Conservation (phyloP, 2,797 vertebrate species). For the Cuniculus paca region DNA sequence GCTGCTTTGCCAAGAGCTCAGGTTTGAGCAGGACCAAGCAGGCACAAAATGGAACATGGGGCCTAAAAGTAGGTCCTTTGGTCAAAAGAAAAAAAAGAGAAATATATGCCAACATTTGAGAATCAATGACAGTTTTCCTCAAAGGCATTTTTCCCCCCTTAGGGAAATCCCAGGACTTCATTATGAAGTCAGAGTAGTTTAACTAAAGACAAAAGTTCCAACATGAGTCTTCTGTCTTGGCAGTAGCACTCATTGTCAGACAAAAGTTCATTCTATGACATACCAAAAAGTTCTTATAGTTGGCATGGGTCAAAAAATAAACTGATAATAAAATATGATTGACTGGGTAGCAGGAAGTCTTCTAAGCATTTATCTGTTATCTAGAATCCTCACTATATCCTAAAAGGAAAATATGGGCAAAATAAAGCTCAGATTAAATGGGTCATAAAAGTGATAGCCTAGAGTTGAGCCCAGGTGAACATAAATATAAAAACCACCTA, state of each 20-base stretch:
- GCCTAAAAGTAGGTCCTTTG: neutral
- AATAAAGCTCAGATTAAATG: neutral
- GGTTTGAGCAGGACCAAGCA: too few species aligned
- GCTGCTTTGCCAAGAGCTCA: neutral
- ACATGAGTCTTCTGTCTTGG: neutral
- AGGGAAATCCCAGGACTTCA: neutral
- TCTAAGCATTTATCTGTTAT: neutral
- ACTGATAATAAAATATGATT: slow-evolving; percentile 31
- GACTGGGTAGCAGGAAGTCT: neutral
- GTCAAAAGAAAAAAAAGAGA: neutral
- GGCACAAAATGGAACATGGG: neutral
- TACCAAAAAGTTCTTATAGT: neutral
- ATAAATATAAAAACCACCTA: neutral
- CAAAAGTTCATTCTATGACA: neutral
- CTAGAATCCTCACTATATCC: neutral
- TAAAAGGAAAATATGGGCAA: slow-evolving; percentile 12
- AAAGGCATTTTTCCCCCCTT: neutral
- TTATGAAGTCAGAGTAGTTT: neutral
- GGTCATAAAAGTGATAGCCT: neutral
- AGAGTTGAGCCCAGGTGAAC: neutral
- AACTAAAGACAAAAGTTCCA: neutral
- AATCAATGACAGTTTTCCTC: neutral
- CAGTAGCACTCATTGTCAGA: neutral
- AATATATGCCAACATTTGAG: neutral
- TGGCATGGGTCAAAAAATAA: slow-evolving; percentile 10